Percentiles rank a stretch among this genome's conserved stretches.
These are phyloP conservation scores for Napeogenes sylphis DNA, from an alignment of 2,888 invertebrate genomes.

Conservation along the genomic window DNA sequence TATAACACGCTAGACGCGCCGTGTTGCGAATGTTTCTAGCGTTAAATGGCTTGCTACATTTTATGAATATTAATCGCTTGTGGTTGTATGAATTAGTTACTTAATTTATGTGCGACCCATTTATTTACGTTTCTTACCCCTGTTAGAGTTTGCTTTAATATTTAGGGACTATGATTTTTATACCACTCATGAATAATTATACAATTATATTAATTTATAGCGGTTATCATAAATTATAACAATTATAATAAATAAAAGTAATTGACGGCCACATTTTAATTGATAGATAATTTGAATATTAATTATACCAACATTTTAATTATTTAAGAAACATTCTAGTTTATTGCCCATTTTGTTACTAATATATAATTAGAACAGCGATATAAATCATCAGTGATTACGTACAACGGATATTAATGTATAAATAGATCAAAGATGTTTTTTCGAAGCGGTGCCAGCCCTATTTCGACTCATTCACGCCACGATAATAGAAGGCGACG, in stretches of 20 bases:
- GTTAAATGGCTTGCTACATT: conserved; percentile 16
- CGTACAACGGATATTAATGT: conserved; percentile 19
- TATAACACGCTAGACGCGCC: conserved; percentile 23
- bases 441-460: conserved; percentile 25
- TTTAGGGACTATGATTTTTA: neutral
- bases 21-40: conserved; percentile 16
- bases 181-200: no score
- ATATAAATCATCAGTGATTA: conserved; percentile 10
- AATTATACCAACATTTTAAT: no score
- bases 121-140: neutral
- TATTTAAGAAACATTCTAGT: no score
- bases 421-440: conserved; percentile 30
- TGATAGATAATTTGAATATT: no score
- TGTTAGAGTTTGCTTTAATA: neutral
- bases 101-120: conserved; percentile 5
- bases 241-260: no score
- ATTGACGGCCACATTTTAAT: no score
- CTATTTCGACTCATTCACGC: conserved; percentile 38
- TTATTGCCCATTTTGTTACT: no score
- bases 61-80: conserved; percentile 26
- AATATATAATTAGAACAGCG: conserved; percentile 1
- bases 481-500: conserved; percentile 53
- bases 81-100: conserved; percentile 20
- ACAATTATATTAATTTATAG: no score
- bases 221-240: no score